Evolutionary conservation across 2,797 vertebrate species (phyloP).

Genomic region (Zalophus californianus): DNA sequence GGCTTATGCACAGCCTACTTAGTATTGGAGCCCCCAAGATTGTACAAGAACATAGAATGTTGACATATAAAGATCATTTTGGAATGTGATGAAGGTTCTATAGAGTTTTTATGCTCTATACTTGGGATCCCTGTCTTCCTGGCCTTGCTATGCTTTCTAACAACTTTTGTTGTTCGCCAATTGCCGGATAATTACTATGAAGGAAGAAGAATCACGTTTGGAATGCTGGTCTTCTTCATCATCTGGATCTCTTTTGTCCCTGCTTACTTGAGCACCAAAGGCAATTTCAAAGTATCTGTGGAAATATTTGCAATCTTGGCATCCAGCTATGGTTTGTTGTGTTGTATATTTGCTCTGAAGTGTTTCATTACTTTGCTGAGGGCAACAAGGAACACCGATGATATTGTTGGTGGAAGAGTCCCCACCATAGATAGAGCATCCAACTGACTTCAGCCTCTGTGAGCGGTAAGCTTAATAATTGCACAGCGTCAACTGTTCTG

Average conservation of each 20-base stretch:
- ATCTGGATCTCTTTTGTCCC: conserved; percentile 95
- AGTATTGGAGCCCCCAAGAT: conserved; percentile 88
- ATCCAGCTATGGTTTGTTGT: conserved; percentile 93
- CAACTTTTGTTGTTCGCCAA: conserved; percentile 90
- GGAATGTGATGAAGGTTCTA: conserved; percentile 91
- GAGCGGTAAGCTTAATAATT: conserved; percentile 86
- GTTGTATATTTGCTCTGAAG: conserved; percentile 93
- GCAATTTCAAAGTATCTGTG: conserved; percentile 94
- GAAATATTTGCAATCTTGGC: conserved; percentile 95
- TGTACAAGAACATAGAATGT: conserved; percentile 91
- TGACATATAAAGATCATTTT: conserved; percentile 94
- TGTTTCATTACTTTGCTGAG: conserved; percentile 93
- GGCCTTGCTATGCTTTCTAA: conserved; percentile 91
- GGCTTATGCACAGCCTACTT: conserved; percentile 90
- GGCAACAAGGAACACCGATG: conserved; percentile 91
- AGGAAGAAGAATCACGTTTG: conserved; percentile 92
- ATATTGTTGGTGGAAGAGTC: conserved; percentile 86
- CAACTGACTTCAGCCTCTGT: conserved; percentile 90
- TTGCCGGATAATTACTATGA: conserved; percentile 93
- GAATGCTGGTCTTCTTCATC: conserved; percentile 94
- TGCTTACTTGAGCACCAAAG: conserved; percentile 93
- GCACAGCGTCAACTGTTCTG: conserved; percentile 85
- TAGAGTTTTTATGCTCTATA: conserved; percentile 92
- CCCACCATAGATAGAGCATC: conserved; percentile 80
- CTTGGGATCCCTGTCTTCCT: conserved; percentile 92